phyloP scores from a whole-genome alignment of 2,797 vertebrate genomes.

The Dendrocincla tyrannina region DNA sequence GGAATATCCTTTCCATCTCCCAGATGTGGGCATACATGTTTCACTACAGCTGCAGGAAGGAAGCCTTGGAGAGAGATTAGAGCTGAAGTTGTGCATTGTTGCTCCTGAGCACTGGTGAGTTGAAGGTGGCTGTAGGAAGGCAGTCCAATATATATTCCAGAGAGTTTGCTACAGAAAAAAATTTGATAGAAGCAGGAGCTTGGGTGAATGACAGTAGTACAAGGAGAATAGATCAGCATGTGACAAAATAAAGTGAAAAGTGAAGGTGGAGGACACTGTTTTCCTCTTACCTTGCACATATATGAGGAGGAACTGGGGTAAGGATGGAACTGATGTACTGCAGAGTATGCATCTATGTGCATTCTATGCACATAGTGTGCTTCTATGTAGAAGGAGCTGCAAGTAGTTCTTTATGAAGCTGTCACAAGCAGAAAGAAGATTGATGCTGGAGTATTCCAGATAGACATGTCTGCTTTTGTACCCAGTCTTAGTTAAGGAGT shows the following conservation, averaged over 20 bases:
- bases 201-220: neutral
- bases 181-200: neutral
- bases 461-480: neutral
- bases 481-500: neutral
- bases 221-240: neutral
- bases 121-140: neutral
- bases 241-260: neutral
- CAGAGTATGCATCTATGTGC: no score
- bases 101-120: neutral
- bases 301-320: neutral
- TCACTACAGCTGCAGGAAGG: conserved; percentile 17
- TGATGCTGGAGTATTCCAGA: neutral
- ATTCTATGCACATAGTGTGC: no score
- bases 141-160: neutral
- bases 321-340: neutral
- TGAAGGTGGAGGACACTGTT: neutral
- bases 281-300: neutral
- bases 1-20: conserved; percentile 1
- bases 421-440: neutral
- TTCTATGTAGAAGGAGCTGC: neutral
- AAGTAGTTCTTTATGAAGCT: neutral
- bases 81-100: neutral
- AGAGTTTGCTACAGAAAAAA: neutral
- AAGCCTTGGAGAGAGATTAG: neutral
- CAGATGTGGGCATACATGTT: neutral